Base-by-base conservation (phyloP, 2,888 invertebrate species). In the Lasioglossum lativentre region DNA sequence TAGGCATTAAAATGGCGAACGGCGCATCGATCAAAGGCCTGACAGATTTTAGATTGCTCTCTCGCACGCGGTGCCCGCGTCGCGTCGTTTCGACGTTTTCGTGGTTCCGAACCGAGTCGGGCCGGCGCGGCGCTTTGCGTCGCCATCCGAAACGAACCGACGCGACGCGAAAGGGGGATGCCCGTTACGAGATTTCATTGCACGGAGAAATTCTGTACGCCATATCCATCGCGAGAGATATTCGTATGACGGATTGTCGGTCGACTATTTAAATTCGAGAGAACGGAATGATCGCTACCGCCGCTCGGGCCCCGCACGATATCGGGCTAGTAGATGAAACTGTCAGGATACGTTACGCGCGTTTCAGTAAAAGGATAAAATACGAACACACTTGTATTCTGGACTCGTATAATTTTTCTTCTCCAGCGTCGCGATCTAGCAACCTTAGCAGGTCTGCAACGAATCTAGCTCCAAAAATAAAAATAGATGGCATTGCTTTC, bases 31-130 rank as follows among this genome's bases (percentile, higher is more conserved):
- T 95, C 94, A 95, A 94, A 92, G 89, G 85, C 81, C 88, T 94
- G 95, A 95, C 95, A 95, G 94, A 94, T 94, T 95, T 94, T 94
- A 95, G 94, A 95, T 94, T 94, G 93, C 92, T 92, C 92, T 88
- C 87, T 89, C 88, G 90, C 88, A 87, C 88, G 74, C 90, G 86
- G 76, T 66, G 82, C 59, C 77, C 70, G 56, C 66, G 79, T 84
- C 66, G 56, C 66, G 79, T 84, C 86, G 86, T 89, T 91, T 90
- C 90, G 91, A 90, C 87, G 86, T 91, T 91, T 90, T 89, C 89
- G 87, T 83, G 80, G 80, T 83, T 82, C 34, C 73, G 76, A 42
- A 40, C 30, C 68, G 23, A 75, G 70, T 34, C 78, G 74, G 38
- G 16, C 16, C 72, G 72, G n/a, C 63, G 34, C 40, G 66, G 14